Evolutionary conservation across 2,888 invertebrate species (phyloP), one percentile per base, ranked within the genome.

Genomic region (Ophion costatus): DNA sequence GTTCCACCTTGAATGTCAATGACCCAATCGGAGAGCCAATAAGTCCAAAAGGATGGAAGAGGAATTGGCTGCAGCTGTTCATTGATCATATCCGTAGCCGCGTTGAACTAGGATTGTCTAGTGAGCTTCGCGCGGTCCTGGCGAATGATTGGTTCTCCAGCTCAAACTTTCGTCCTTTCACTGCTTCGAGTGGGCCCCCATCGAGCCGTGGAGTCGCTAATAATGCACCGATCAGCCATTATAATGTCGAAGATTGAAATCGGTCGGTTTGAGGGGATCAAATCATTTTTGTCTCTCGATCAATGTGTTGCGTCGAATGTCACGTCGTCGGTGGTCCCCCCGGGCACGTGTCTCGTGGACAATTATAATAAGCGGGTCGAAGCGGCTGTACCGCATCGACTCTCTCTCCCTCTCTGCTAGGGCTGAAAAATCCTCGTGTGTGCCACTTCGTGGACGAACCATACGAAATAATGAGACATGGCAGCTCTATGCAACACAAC

Each of bases 381-480:
- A 56, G 57, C 29, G 14, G n/a, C 17, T 71, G 69, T 22, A 20
- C 11, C 14, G 11, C 29, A 9, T 33, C 14, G 7, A 45, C 45
- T 45, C 45, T 45, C 45, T 45, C 45, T 45, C 45, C 14, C 45
- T 45, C 45, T 45, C 14, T 22, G 42, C 11, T 22, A 33, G 24
- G 51, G 29, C n/a, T 51, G 20, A n/a, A 57, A 80, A 74, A 74
- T 80, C 59, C 51, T 38, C 33, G 67, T 33, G 59, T 61, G 80
- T 80, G n/a, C 74, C 74, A 80, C 59, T 75, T 80, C 80, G 80
- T 75, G 80, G 80, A 67, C 45, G 20, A 59, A 74, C 74, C 66
- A 75, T 67, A 80, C 74, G 67, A 80, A 80, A 80, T 80, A 80
- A 80, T 80, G 80, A 80, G 80, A 80, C 80, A 80, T 69, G 66